Conservation (phyloP, 2,888 invertebrate species). For the Octodonta nipae region DNA sequence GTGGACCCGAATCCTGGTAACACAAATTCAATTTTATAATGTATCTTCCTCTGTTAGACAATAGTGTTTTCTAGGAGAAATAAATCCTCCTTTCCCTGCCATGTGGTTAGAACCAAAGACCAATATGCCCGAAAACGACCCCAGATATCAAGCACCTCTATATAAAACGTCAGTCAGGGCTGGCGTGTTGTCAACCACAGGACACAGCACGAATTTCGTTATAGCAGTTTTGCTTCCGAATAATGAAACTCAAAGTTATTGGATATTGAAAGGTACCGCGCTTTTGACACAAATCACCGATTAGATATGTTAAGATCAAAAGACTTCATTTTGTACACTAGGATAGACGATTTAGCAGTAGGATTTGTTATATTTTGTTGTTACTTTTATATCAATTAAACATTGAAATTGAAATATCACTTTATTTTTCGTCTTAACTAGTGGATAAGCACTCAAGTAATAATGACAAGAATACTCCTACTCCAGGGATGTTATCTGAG, state of each 20-base stretch:
- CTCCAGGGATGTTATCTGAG: too few relatives aligned
- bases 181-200: conserved; percentile 77
- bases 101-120: conserved; percentile 53
- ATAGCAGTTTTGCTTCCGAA: conserved; percentile 62
- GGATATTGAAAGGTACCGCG: conserved; percentile 83
- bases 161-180: conserved; percentile 83
- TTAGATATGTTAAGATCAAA: conserved; percentile 32
- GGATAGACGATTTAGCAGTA: too few relatives aligned
- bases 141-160: conserved; percentile 61
- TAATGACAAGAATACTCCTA: too few relatives aligned
- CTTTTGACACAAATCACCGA: conserved; percentile 71
- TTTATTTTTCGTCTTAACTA: too few relatives aligned
- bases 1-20: conserved; percentile 66
- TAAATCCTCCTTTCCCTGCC: conserved; percentile 60
- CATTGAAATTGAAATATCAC: too few relatives aligned
- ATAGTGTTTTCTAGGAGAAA: conserved; percentile 45
- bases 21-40: not conserved
- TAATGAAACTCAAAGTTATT: conserved; percentile 52
- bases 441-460: too few relatives aligned
- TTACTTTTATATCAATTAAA: too few relatives aligned
- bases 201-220: conserved; percentile 87
- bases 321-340: too few relatives aligned
- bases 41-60: not conserved
- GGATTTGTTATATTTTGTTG: too few relatives aligned
- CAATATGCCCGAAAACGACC: conserved; percentile 44